phyloP scores from a whole-genome alignment of 2,797 vertebrate species.

The Tinamus major region DNA sequence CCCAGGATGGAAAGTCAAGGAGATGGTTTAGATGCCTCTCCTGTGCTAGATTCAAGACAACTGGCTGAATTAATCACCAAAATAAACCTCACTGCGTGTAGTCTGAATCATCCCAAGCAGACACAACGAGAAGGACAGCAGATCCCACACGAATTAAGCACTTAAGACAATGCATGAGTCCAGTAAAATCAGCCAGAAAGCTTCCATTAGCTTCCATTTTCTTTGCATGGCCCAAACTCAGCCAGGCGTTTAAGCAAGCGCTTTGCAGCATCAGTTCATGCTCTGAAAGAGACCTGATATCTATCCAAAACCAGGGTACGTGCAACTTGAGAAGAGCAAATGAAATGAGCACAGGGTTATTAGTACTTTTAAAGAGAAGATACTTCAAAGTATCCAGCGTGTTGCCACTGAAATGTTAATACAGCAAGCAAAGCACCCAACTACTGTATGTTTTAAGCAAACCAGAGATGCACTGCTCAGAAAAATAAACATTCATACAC shows the following conservation, averaged over 20 bases:
- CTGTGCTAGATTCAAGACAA: background rate
- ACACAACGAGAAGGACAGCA: background rate
- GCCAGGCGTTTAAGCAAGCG: background rate
- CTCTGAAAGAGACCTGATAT: background rate
- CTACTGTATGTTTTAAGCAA: slow-evolving; percentile 63
- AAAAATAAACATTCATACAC: slow-evolving; percentile 80
- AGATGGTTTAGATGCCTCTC: background rate
- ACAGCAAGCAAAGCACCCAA: slow-evolving; percentile 14
- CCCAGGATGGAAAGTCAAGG: background rate
- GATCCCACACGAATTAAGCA: background rate
- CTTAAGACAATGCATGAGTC: rapidly evolving
- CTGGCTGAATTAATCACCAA: background rate
- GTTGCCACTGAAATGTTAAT: background rate
- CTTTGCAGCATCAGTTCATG: background rate
- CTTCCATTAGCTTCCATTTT: background rate
- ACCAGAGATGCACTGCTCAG: slow-evolving; percentile 59
- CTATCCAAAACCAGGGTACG: background rate
- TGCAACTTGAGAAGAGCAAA: background rate
- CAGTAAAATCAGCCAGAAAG: background rate
- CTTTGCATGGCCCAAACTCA: background rate
- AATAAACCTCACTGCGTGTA: background rate
- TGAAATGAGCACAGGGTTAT: background rate
- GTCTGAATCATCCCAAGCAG: background rate
- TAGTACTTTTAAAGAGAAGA: background rate
- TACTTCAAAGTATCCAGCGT: background rate